Percentiles rank a stretch among this genome's conserved stretches.
Evolutionary conservation across 1,140 invertebrate genomes (phyloP).

Genomic region (Sinella curviseta): DNA sequence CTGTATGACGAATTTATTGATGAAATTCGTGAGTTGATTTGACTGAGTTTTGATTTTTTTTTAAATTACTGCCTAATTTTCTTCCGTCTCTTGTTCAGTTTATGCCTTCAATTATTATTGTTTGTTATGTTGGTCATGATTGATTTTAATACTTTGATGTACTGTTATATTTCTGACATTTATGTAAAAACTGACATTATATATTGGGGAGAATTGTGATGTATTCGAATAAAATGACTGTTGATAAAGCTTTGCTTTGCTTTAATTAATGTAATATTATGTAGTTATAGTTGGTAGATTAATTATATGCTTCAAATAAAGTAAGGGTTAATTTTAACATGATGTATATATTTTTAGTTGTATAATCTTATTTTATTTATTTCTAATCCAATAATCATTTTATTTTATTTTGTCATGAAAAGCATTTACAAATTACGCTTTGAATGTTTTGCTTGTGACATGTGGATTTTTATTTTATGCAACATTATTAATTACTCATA

Average conservation of each 20-base stretch:
- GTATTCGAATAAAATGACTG: too few species aligned
- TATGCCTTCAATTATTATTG: not conserved
- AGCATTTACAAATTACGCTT: not conserved
- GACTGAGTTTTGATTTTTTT: not conserved
- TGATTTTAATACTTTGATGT: not conserved
- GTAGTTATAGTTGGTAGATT: not conserved
- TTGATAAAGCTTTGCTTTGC: not conserved
- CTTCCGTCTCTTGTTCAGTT: not conserved
- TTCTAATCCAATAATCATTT: not conserved
- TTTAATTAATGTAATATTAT: not conserved
- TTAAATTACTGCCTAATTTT: slow-evolving; percentile 2
- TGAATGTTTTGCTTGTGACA: slow-evolving; percentile 9
- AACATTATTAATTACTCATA: not conserved
- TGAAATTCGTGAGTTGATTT: slow-evolving; percentile 33
- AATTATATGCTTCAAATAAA: not conserved
- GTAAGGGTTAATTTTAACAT: not conserved
- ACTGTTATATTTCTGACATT: not conserved
- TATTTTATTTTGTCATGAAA: not conserved
- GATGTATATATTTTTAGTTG: not conserved
- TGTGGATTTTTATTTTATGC: slow-evolving; percentile 6
- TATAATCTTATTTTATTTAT: not conserved
- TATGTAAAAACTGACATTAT: not conserved
- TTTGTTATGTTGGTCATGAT: not conserved
- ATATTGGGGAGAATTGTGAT: not conserved
- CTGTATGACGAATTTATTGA: slow-evolving; percentile 37